Evolutionary conservation across 1,140 invertebrate species (phyloP).

Genomic region (Coenobita brevimanus): DNA sequence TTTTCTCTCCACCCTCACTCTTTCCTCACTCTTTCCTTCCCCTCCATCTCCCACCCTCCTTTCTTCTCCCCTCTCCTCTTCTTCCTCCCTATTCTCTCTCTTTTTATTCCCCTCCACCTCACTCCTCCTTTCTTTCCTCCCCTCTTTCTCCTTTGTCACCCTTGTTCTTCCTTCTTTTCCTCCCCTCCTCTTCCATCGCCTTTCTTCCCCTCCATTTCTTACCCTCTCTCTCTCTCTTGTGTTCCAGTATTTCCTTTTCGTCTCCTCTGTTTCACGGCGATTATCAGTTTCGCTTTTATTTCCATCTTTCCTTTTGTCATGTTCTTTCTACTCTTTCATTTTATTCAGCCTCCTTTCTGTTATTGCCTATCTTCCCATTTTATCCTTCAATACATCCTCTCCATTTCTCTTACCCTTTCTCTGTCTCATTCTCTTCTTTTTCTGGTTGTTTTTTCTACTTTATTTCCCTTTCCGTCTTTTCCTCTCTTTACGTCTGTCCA

Average conservation of each 20-base stretch:
- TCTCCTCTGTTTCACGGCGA: too few relatives aligned
- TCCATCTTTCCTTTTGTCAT: too few relatives aligned
- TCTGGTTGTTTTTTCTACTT: too few relatives aligned
- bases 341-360: too few relatives aligned
- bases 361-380: too few relatives aligned
- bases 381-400: too few relatives aligned
- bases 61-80: neutral
- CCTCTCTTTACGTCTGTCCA: too few relatives aligned
- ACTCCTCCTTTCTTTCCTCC: neutral
- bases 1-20: neutral
- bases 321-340: too few relatives aligned
- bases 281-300: too few relatives aligned
- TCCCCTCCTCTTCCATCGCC: neutral
- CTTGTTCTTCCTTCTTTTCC: neutral
- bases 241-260: neutral
- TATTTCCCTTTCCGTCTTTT: neutral
- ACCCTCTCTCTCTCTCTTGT: neutral
- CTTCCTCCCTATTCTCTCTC: neutral
- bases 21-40: neutral
- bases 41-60: neutral
- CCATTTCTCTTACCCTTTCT: too few relatives aligned
- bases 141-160: too few relatives aligned
- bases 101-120: neutral
- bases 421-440: too few relatives aligned
- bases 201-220: slow-evolving; percentile 3